A percentile compares a stretch with the other conserved stretches of the same genome.
These are phyloP conservation scores for Struthidea cinerea DNA, from an alignment of 2,113 vertebrate genomes.

Conservation along the genomic window DNA sequence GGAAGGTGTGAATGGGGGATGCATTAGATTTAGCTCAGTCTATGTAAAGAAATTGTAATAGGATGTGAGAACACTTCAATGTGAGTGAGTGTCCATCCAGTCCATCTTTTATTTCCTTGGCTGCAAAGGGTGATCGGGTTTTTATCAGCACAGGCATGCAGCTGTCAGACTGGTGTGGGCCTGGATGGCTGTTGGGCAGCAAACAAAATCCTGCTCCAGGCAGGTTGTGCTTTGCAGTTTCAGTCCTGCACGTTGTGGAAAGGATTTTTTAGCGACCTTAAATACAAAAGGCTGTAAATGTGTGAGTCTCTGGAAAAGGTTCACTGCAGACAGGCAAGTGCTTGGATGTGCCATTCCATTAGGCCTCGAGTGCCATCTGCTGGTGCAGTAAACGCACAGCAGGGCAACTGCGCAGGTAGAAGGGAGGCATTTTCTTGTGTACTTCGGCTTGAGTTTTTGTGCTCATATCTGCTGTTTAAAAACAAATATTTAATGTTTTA, in stretches of 20 bases:
- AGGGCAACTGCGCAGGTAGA: too few species aligned
- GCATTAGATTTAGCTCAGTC: neutral
- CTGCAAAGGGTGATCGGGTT: neutral
- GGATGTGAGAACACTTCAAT: rapidly evolving
- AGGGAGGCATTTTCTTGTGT: rapidly evolving
- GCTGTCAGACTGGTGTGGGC: neutral
- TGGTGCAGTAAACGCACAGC: neutral
- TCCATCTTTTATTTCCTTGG: neutral
- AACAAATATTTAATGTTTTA: neutral
- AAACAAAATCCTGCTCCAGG: rapidly evolving
- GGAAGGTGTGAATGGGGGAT: neutral
- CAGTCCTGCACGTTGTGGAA: neutral
- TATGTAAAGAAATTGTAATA: neutral
- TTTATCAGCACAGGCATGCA: neutral
- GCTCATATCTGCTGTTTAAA: neutral
- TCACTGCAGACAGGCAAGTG: rapidly evolving
- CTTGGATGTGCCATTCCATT: rapidly evolving
- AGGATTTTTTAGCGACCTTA: rapidly evolving
- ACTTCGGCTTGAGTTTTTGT: neutral
- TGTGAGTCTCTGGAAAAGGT: neutral
- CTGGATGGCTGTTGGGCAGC: neutral
- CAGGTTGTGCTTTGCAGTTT: neutral
- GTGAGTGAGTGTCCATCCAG: neutral
- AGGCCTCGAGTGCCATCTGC: neutral
- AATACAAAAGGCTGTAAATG: rapidly evolving